Conservation (phyloP, 2,888 invertebrate species). For the Drosophila eohydei region DNA sequence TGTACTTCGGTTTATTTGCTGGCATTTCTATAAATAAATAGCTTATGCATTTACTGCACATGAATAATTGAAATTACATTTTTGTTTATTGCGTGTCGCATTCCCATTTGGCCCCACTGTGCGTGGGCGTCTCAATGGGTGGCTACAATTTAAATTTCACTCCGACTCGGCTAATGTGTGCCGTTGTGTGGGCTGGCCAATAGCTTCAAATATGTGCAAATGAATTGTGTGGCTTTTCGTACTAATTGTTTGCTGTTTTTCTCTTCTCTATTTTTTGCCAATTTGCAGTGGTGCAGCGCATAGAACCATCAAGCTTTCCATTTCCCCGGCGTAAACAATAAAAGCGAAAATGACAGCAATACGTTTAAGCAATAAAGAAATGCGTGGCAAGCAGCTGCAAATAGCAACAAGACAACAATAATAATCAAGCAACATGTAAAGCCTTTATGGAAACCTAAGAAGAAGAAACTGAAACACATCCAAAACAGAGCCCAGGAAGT, state of each 20-base stretch:
- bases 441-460: constrained; percentile 8
- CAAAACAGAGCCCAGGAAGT: constrained; percentile 3
- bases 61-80: constrained; percentile 30
- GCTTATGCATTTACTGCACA: constrained; percentile 28
- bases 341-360: constrained; percentile 78
- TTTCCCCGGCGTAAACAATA: constrained; percentile 59
- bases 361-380: constrained; percentile 75
- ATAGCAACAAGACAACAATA: constrained; percentile 47
- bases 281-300: constrained; percentile 58
- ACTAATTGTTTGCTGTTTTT: constrained; percentile 11
- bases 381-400: constrained; percentile 50
- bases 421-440: constrained; percentile 45
- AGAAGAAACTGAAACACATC: constrained; percentile 1
- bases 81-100: constrained; percentile 39
- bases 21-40: constrained; percentile 47
- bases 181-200: constrained; percentile 4
- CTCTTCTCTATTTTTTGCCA: neutral
- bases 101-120: constrained; percentile 24
- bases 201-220: constrained; percentile 12
- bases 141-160: constrained; percentile 17
- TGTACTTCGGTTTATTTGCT: constrained; percentile 11
- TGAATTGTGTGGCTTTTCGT: constrained; percentile 16
- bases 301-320: constrained; percentile 43
- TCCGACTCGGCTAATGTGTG: constrained; percentile 2
- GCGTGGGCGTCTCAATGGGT: constrained; percentile 28